A percentile compares a stretch with the other conserved stretches of the same genome.
Evolutionary conservation across 2,113 vertebrate genomes (phyloP).

Genomic region (Leucosticte australis): DNA sequence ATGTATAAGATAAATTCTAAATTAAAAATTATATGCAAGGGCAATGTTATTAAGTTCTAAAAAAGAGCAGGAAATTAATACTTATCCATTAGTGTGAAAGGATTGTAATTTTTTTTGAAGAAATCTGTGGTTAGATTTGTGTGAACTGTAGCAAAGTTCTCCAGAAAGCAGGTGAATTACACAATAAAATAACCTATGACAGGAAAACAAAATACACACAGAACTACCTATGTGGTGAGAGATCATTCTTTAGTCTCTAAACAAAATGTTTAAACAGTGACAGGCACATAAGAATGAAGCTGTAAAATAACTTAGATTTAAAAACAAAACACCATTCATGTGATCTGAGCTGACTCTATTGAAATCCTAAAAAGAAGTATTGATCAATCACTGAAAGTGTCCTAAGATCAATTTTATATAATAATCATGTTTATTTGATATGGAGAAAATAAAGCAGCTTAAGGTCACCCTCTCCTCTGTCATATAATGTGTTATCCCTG

Average conservation of each 20-base stretch:
- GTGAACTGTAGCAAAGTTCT: not conserved
- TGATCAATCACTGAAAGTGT: not conserved
- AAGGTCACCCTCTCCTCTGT: not conserved
- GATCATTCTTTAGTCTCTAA: not conserved
- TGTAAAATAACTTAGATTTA: not conserved
- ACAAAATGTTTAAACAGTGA: not conserved
- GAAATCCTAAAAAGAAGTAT: not conserved
- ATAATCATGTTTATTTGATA: not conserved
- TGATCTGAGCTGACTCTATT: not conserved
- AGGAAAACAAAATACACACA: not conserved
- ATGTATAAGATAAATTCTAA: not conserved
- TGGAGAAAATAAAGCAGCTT: not conserved
- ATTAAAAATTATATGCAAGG: constrained; percentile 16
- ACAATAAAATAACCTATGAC: not conserved
- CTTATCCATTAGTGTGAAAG: not conserved
- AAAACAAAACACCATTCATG: not conserved
- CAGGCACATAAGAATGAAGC: not conserved
- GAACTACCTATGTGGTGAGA: not conserved
- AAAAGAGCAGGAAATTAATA: constrained; percentile 18
- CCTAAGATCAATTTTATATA: not conserved
- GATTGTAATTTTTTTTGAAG: not conserved
- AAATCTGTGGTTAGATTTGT: not conserved
- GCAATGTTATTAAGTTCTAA: not conserved
- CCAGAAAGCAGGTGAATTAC: not conserved
- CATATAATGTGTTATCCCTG: not conserved